A percentile compares a stretch with the other conserved stretches of the same genome.
phyloP scores from a whole-genome alignment of 2,888 invertebrate genomes.

The Plagodis dolabraria region DNA sequence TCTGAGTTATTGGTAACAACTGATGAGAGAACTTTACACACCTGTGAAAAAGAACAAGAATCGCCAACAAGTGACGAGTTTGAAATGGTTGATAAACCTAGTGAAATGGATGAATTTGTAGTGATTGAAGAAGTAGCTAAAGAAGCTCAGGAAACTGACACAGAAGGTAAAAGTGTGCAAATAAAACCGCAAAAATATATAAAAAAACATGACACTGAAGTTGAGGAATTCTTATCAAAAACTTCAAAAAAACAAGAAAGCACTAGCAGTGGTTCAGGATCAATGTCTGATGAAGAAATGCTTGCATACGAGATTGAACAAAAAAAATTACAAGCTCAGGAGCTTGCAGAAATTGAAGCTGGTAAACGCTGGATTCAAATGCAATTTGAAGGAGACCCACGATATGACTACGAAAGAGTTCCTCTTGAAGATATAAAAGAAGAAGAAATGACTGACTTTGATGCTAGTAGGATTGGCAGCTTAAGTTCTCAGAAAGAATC shows the following conservation, averaged over 20 bases:
- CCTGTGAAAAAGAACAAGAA: constrained; percentile 85
- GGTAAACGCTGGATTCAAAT: constrained; percentile 96
- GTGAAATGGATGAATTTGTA: constrained; percentile 94
- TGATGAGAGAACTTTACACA: constrained; percentile 84
- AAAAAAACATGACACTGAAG: constrained; percentile 88
- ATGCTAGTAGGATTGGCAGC: constrained; percentile 91
- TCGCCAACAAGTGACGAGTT: constrained; percentile 94
- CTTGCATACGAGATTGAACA: constrained; percentile 89
- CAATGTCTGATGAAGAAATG: constrained; percentile 86
- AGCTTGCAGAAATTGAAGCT: constrained; percentile 86
- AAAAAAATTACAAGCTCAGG: constrained; percentile 76
- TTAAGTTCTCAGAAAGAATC: constrained; percentile 91
- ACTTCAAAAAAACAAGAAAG: constrained; percentile 87
- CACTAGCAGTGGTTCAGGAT: constrained; percentile 84
- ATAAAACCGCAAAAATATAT: constrained; percentile 84
- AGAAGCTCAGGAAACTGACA: constrained; percentile 93
- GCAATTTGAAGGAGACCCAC: constrained; percentile 92
- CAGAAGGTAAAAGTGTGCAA: constrained; percentile 92
- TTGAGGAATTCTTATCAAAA: constrained; percentile 88
- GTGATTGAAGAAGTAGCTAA: constrained; percentile 95
- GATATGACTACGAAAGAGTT: constrained; percentile 92
- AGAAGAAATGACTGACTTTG: constrained; percentile 95
- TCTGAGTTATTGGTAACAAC: constrained; percentile 86
- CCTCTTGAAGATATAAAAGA: constrained; percentile 96
- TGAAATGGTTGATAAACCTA: constrained; percentile 94